Percentiles rank a stretch among this genome's conserved stretches.
phyloP scores from a whole-genome alignment of 2,797 vertebrate species.

The Urosaurus nigricauda region DNA sequence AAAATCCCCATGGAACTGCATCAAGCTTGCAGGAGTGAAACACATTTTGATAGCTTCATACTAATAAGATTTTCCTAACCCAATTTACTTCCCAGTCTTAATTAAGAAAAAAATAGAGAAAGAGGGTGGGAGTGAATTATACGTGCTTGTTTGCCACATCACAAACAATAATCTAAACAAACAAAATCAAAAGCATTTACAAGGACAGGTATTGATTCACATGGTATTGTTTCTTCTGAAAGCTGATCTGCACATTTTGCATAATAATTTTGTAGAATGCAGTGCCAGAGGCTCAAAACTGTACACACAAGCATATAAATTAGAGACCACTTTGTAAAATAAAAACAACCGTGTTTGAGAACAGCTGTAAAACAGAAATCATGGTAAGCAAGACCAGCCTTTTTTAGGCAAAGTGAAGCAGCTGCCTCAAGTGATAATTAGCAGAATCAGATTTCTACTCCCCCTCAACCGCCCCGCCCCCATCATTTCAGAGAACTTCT shows the following conservation, averaged over 20 bases:
- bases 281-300: not conserved
- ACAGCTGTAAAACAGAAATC: not conserved
- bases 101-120: constrained; percentile 36
- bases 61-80: constrained; percentile 54
- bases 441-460: too few relatives aligned
- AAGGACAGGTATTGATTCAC: not conserved
- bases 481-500: too few relatives aligned
- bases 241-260: not conserved
- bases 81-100: constrained; percentile 21
- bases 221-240: not conserved
- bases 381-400: too few relatives aligned
- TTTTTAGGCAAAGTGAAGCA: too few relatives aligned
- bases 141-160: constrained; percentile 37
- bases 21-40: constrained; percentile 43
- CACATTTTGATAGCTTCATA: constrained; percentile 48
- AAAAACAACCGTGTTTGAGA: not conserved
- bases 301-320: not conserved
- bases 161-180: constrained; percentile 49
- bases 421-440: too few relatives aligned
- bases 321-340: not conserved
- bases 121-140: constrained; percentile 16
- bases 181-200: constrained; percentile 1
- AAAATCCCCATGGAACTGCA: constrained; percentile 37
- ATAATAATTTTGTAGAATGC: not conserved
- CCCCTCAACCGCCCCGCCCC: too few relatives aligned